Evolutionary conservation across 2,113 vertebrate genomes (phyloP).

Genomic region (Colinus virginianus): DNA sequence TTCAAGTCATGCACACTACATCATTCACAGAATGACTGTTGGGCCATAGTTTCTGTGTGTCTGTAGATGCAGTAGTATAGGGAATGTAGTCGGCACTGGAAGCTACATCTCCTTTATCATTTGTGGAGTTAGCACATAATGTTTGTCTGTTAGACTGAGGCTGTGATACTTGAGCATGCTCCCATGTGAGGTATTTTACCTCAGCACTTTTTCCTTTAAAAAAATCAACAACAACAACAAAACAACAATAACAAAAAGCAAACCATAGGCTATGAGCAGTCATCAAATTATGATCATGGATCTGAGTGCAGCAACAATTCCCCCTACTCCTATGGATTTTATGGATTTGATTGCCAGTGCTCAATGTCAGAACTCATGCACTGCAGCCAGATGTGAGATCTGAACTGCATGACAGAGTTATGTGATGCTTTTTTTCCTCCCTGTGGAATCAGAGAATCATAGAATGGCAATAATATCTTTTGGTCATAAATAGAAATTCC

Average conservation of each 20-base stretch:
- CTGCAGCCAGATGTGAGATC: rapidly evolving
- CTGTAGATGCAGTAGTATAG: not conserved
- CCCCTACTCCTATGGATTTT: rapidly evolving
- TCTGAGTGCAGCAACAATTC: not conserved
- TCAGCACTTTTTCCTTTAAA: not conserved
- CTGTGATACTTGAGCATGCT: not conserved
- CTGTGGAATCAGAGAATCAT: not conserved
- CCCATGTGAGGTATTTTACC: not conserved
- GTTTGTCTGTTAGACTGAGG: not conserved
- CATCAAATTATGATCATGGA: not conserved
- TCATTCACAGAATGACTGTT: not conserved
- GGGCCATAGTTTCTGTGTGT: not conserved
- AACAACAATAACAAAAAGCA: not conserved
- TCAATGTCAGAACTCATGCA: not conserved
- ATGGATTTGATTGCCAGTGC: not conserved
- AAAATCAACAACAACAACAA: not conserved
- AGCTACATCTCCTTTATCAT: not conserved
- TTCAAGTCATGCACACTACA: not conserved
- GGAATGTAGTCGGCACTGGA: not conserved
- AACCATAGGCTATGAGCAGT: not conserved
- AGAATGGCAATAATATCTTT: not conserved
- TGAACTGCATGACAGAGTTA: not conserved
- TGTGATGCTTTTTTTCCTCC: not conserved
- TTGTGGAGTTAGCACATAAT: not conserved
- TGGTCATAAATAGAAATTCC: not conserved